A percentile compares a stretch with the other conserved stretches of the same genome.
Conservation (phyloP, 35 echinoderm and acorn worm species). For the Heliocidaris erythrogramma region DNA sequence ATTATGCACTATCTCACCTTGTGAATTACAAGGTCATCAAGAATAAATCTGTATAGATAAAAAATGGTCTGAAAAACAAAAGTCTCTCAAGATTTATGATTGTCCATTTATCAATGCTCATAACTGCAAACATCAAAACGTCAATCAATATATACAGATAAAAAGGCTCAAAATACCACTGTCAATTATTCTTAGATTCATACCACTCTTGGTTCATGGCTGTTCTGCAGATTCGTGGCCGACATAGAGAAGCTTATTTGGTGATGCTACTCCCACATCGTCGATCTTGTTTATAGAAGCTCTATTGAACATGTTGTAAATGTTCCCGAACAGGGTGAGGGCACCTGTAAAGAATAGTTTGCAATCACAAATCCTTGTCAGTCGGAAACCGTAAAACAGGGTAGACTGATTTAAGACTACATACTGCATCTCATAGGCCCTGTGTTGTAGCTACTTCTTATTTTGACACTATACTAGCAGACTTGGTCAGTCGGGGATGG, state of each 20-base stretch:
- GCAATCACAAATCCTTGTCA: not conserved
- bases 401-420: not conserved
- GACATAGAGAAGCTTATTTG: not conserved
- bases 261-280: not conserved
- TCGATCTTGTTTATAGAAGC: not conserved
- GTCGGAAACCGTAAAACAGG: not conserved
- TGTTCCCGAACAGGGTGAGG: not conserved
- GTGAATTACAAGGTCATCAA: too few species aligned
- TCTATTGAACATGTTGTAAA: not conserved
- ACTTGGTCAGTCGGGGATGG: not conserved
- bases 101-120: too few species aligned
- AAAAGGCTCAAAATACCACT: not conserved
- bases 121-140: too few species aligned
- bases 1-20: too few species aligned
- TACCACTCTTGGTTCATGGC: not conserved
- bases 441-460: too few species aligned
- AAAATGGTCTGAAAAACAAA: too few species aligned
- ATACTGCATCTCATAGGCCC: not conserved
- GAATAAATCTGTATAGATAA: too few species aligned
- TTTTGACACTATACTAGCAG: too few species aligned
- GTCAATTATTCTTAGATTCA: too few species aligned
- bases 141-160: not conserved
- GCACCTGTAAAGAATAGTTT: not conserved
- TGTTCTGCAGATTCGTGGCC: not conserved
- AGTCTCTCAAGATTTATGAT: too few species aligned